Conservation (phyloP, 1,140 invertebrate species). For the Pseudobourletiella spinata region DNA sequence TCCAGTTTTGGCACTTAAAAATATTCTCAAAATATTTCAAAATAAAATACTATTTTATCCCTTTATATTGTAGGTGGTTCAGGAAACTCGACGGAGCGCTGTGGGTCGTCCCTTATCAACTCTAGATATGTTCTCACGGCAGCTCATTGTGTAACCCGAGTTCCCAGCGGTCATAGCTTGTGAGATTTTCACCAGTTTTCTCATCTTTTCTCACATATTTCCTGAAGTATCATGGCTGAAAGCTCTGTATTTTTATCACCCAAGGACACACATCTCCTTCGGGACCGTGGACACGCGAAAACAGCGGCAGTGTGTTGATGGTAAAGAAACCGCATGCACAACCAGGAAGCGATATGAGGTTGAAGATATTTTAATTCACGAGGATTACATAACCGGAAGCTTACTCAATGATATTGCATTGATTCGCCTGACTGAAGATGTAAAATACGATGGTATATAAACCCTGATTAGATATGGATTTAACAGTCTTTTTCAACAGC, state of each 20-base stretch:
- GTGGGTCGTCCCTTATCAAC: background rate
- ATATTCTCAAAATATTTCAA: too few relatives aligned
- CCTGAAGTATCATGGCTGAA: too few relatives aligned
- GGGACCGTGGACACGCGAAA: slow-evolving; percentile 2
- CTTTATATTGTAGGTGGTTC: background rate
- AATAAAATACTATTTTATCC: too few relatives aligned
- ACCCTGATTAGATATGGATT: background rate
- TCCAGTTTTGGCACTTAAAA: too few relatives aligned
- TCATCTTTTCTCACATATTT: background rate
- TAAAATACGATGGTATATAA: slow-evolving; percentile 7
- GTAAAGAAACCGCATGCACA: background rate
- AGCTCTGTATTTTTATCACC: too few relatives aligned
- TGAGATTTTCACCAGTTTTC: background rate
- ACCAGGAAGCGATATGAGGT: background rate
- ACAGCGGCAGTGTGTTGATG: slow-evolving; percentile 1
- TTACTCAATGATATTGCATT: slow-evolving; percentile 13
- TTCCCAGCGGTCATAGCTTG: background rate
- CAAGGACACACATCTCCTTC: slow-evolving; percentile 2
- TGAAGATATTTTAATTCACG: slow-evolving; percentile 10
- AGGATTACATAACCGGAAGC: slow-evolving; percentile 6
- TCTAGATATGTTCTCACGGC: background rate
- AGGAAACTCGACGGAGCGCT: background rate
- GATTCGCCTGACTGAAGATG: background rate
- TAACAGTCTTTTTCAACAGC: background rate
- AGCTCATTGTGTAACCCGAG: slow-evolving; percentile 14